Conservation (phyloP, 2,113 vertebrate genomes). For the Haliaeetus leucogaster region DNA sequence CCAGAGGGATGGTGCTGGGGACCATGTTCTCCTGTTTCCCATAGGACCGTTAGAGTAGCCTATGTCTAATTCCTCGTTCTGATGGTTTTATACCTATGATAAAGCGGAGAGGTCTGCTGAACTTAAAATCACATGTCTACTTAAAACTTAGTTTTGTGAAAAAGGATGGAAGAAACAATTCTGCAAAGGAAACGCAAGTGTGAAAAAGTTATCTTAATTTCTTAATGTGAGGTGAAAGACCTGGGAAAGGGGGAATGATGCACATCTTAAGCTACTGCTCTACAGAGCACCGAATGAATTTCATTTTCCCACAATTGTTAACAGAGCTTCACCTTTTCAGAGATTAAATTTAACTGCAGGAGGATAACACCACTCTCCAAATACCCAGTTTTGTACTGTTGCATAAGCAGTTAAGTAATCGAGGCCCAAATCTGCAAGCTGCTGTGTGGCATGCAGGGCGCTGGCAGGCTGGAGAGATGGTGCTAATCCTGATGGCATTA, state of each 20-base stretch:
- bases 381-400: neutral
- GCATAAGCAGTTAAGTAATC: neutral
- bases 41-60: fast-evolving
- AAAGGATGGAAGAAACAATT: neutral
- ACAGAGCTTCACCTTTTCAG: neutral
- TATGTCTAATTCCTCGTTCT: fast-evolving
- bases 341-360: neutral
- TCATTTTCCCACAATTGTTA: neutral
- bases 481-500: neutral
- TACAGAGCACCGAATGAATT: neutral
- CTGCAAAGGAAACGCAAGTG: neutral
- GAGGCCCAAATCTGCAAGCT: neutral
- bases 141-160: neutral
- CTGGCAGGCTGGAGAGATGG: neutral
- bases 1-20: neutral
- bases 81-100: neutral
- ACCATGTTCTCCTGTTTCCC: neutral
- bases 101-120: neutral
- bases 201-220: neutral
- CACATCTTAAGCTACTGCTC: neutral
- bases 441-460: fast-evolving
- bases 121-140: neutral
- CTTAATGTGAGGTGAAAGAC: neutral
- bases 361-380: neutral
- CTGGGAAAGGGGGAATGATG: neutral